Conservation (phyloP, 2,888 invertebrate genomes). For the Oeneis ivallda region DNA sequence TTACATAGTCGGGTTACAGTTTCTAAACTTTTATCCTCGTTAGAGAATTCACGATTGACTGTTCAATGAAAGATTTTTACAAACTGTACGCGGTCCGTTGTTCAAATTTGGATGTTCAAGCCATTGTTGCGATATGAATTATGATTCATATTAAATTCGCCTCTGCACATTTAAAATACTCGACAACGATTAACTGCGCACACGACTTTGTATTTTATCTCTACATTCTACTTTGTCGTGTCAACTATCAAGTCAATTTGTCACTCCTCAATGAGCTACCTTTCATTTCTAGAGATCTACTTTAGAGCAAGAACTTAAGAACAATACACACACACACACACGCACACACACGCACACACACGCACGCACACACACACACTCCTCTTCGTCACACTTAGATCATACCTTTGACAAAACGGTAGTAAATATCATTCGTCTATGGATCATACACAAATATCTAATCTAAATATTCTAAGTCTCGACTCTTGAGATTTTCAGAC, state of each 20-base stretch:
- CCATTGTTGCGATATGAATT: constrained; percentile 28
- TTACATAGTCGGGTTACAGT: too few species aligned
- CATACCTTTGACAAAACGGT: too few species aligned
- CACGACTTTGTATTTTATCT: constrained; percentile 1
- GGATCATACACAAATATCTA: too few species aligned
- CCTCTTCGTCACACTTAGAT: too few species aligned
- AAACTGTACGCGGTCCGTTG: not conserved
- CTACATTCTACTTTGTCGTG: not conserved
- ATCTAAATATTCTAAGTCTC: too few species aligned
- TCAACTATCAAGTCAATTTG: constrained; percentile 1
- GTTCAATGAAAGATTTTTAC: not conserved
- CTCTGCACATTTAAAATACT: constrained; percentile 11
- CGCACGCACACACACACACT: too few species aligned
- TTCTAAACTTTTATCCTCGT: too few species aligned
- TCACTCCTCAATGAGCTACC: constrained; percentile 7
- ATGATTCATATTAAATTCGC: constrained; percentile 28
- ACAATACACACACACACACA: too few species aligned
- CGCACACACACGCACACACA: too few species aligned
- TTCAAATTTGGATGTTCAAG: constrained; percentile 20
- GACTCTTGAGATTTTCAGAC: too few species aligned
- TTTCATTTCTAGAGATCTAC: constrained; percentile 15
- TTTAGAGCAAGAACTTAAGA: not conserved
- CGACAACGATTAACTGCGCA: constrained; percentile 7
- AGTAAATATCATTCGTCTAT: too few species aligned
- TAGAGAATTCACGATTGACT: not conserved